Evolutionary conservation across 2,888 invertebrate species (phyloP).

Genomic region (Vannuccia rotundouncinata): DNA sequence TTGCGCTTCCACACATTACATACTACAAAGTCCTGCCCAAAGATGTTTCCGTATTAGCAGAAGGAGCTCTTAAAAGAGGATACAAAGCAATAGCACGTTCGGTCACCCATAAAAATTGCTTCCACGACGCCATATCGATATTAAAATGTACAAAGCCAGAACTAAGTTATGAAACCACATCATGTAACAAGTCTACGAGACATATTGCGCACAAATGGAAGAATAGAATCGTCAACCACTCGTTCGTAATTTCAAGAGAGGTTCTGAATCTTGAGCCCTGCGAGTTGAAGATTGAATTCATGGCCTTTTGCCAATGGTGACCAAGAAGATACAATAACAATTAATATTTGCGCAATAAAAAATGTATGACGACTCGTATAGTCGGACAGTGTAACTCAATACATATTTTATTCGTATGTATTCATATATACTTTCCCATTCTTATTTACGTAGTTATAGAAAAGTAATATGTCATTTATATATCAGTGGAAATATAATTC

Average conservation of each 20-base stretch:
- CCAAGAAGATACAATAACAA: slow-evolving; percentile 14
- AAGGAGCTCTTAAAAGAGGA: not conserved
- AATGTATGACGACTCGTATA: slow-evolving; percentile 2
- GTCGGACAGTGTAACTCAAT: not conserved
- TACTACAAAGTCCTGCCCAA: slow-evolving; percentile 5
- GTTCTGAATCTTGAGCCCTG: not conserved
- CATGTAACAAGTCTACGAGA: slow-evolving; percentile 9
- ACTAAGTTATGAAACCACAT: not conserved
- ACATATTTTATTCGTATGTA: not conserved
- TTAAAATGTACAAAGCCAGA: not conserved
- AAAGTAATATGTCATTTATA: slow-evolving; percentile 12
- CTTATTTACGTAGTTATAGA: slow-evolving; percentile 15
- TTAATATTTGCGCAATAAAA: slow-evolving; percentile 3
- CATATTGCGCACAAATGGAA: slow-evolving; percentile 5
- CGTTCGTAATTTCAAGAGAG: not conserved
- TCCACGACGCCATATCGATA: not conserved
- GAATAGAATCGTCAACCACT: not conserved
- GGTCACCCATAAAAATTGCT: slow-evolving; percentile 12
- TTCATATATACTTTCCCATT: not conserved
- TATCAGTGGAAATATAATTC: slow-evolving; percentile 17
- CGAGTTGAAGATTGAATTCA: not conserved
- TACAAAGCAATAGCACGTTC: slow-evolving; percentile 9
- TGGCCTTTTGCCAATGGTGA: slow-evolving; percentile 9
- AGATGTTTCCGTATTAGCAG: slow-evolving; percentile 16
- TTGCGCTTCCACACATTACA: slow-evolving; percentile 23